Conservation (phyloP, 2,113 vertebrate genomes). For the Tonatia bakeri region DNA sequence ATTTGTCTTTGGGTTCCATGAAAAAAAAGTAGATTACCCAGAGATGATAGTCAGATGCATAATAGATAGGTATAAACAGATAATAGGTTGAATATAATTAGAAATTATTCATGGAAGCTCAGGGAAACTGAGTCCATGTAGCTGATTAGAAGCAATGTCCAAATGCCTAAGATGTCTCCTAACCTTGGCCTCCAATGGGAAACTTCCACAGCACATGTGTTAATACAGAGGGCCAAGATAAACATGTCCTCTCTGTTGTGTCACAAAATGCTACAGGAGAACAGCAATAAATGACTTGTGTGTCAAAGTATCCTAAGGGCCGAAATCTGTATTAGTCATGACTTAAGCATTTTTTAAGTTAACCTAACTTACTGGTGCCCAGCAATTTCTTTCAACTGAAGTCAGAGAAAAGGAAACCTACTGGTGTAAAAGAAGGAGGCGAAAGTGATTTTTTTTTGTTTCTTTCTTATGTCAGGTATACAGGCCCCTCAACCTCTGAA, state of each 20-base stretch:
- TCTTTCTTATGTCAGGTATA: slow-evolving; percentile 14
- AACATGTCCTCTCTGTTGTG: not conserved
- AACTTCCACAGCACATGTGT: not conserved
- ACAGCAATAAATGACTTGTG: not conserved
- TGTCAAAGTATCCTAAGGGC: not conserved
- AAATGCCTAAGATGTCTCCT: not conserved
- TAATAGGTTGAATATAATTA: not conserved
- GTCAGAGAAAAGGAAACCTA: not conserved
- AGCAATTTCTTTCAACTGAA: not conserved
- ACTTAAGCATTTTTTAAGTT: not conserved
- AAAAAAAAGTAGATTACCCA: not conserved
- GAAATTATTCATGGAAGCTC: not conserved
- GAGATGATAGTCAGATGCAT: not conserved
- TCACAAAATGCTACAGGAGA: not conserved
- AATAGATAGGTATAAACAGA: not conserved
- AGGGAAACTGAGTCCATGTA: not conserved
- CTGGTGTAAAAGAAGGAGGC: not conserved
- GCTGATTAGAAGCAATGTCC: not conserved
- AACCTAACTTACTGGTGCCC: not conserved
- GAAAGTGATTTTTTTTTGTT: not conserved
- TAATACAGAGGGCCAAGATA: no score
- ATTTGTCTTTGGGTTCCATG: not conserved
- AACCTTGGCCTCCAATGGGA: not conserved
- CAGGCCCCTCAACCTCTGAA: not conserved
- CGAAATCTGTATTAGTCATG: not conserved